A percentile compares a stretch with the other conserved stretches of the same genome.
These are phyloP conservation scores for Cynoglossus semilaevis DNA, from an alignment of 2,113 vertebrate genomes.

Conservation along the genomic window DNA sequence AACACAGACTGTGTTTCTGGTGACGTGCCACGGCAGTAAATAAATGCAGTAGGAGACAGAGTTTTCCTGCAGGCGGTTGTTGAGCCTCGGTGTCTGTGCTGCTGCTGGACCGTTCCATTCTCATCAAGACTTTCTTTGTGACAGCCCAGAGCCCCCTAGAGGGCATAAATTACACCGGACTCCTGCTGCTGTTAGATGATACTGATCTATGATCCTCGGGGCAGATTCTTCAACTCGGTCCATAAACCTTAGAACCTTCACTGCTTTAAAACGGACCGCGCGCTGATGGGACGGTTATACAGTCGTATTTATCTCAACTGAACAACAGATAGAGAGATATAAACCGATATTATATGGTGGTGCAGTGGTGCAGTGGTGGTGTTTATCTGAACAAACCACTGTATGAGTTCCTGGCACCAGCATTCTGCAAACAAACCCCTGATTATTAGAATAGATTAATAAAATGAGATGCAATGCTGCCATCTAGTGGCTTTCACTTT, in stretches of 20 bases:
- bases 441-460: no score
- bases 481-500: no score
- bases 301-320: no score
- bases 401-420: no score
- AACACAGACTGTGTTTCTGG: slow-evolving; percentile 31
- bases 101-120: slow-evolving; percentile 15
- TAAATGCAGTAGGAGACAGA: slow-evolving; percentile 21
- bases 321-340: no score
- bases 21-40: slow-evolving; percentile 11
- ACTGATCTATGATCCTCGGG: slow-evolving; percentile 38
- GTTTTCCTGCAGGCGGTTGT: slow-evolving; percentile 27
- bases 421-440: no score
- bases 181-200: slow-evolving; percentile 40
- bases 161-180: slow-evolving; percentile 44
- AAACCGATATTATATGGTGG: no score
- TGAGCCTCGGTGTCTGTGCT: slow-evolving; percentile 20
- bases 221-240: slow-evolving; percentile 22
- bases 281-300: no score
- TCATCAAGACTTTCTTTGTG: slow-evolving; percentile 27
- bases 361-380: no score
- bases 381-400: no score
- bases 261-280: not conserved
- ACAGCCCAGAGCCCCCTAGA: slow-evolving; percentile 34
- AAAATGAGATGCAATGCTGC: no score
- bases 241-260: slow-evolving; percentile 16